These are phyloP conservation scores for Zaprionus davidi DNA, from an alignment of 1,140 invertebrate species.

Conservation along the genomic window DNA sequence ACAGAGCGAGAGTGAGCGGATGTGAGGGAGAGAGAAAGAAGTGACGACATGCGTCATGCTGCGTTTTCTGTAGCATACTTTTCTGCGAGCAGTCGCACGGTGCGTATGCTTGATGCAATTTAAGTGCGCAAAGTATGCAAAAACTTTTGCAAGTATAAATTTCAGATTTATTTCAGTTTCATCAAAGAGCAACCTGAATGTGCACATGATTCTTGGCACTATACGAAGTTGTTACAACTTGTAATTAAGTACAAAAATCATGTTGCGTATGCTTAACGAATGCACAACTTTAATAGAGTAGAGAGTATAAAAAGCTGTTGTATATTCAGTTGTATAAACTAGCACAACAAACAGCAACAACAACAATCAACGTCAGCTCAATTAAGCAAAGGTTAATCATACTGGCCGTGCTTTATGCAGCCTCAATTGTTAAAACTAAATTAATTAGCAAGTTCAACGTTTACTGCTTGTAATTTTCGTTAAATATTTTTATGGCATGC, in stretches of 20 bases:
- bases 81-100: neutral
- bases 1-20: neutral
- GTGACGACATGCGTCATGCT: constrained; percentile 14
- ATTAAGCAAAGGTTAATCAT: constrained; percentile 31
- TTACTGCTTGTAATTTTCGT: constrained; percentile 47
- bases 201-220: neutral
- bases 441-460: constrained; percentile 56
- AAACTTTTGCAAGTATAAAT: constrained; percentile 2
- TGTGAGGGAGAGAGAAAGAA: neutral
- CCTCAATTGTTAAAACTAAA: constrained; percentile 40
- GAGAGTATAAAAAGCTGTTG: neutral
- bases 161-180: neutral
- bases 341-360: neutral
- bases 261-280: neutral
- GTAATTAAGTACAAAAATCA: neutral
- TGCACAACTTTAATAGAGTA: neutral
- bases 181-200: neutral
- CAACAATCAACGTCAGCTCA: neutral
- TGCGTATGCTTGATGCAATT: constrained; percentile 36
- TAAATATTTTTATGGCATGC: constrained; percentile 64
- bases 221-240: neutral
- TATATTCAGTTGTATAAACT: neutral
- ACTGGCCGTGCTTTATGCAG: neutral
- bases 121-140: constrained; percentile 7
- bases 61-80: constrained; percentile 25